Percentiles rank a stretch among this genome's conserved stretches.
phyloP scores from a whole-genome alignment of 37 sponge, comb jelly and placozoan genomes.

The Eunapius fragilis region DNA sequence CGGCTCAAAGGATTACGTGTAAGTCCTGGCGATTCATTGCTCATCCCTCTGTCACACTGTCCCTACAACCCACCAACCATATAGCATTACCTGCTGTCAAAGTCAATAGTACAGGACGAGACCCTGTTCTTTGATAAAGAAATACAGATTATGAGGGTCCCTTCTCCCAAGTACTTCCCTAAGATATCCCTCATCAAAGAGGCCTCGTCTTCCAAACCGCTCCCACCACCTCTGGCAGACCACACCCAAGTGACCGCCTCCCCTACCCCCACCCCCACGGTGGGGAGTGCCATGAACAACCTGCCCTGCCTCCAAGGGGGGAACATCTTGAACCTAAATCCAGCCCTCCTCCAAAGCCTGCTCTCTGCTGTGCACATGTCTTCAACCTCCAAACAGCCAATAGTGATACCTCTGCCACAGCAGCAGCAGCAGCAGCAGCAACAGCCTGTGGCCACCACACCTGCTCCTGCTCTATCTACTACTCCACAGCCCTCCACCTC shows the following conservation, averaged over 20 bases:
- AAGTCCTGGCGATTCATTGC: neutral
- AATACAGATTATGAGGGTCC: slow-evolving; percentile 52
- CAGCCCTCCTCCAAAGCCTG: slow-evolving; percentile 38
- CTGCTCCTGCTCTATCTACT: neutral
- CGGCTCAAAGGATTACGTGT: slow-evolving; percentile 75
- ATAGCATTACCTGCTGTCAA: slow-evolving; percentile 48
- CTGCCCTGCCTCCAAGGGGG: slow-evolving; percentile 5
- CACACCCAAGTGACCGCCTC: neutral
- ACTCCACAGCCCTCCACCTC: neutral
- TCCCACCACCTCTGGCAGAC: neutral
- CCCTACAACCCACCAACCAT: neutral
- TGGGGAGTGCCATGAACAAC: neutral
- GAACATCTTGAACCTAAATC: slow-evolving; percentile 19
- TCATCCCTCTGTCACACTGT: neutral
- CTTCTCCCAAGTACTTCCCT: slow-evolving; percentile 40
- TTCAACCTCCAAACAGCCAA: slow-evolving; percentile 17
- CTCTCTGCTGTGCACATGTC: slow-evolving; percentile 9
- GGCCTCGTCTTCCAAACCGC: neutral
- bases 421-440: neutral
- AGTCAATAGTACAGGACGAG: slow-evolving; percentile 54
- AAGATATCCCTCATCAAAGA: slow-evolving; percentile 10
- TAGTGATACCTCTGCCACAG: slow-evolving; percentile 31
- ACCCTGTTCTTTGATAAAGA: slow-evolving; percentile 68
- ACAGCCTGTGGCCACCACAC: neutral
- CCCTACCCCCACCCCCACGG: slow-evolving; percentile 1